These are phyloP conservation scores for Tyria jacobaeae DNA, from an alignment of 2,888 invertebrate genomes.

Conservation along the genomic window DNA sequence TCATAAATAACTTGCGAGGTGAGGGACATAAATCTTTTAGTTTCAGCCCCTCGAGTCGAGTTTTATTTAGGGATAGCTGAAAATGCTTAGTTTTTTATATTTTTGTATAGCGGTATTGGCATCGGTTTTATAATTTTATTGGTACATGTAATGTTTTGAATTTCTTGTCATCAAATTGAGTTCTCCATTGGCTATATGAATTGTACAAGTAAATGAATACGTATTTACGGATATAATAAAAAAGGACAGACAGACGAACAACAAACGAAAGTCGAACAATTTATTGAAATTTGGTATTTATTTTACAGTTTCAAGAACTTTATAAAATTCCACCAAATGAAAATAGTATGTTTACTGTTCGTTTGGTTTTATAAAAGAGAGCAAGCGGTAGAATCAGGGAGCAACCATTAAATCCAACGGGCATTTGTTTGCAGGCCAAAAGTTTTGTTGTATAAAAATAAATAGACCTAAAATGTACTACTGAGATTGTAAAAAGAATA, in stretches of 20 bases:
- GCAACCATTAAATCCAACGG: too few species aligned
- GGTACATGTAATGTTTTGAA: constrained; percentile 49
- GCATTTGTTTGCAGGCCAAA: constrained; percentile 10
- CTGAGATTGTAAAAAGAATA: constrained; percentile 40
- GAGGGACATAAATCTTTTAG: constrained; percentile 62
- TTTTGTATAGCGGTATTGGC: constrained; percentile 50
- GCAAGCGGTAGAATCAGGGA: constrained; percentile 9
- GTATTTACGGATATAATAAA: constrained; percentile 25
- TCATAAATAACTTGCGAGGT: constrained; percentile 62
- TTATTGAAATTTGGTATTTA: too few species aligned
- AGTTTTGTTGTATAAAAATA: constrained; percentile 25
- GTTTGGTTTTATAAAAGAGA: constrained; percentile 1
- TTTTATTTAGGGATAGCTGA: constrained; percentile 59
- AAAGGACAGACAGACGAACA: constrained; percentile 31
- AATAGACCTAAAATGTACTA: constrained; percentile 29
- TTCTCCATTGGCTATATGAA: constrained; percentile 40
- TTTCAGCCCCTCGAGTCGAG: constrained; percentile 55
- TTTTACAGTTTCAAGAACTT: too few species aligned
- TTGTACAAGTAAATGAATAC: constrained; percentile 37
- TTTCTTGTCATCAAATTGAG: constrained; percentile 47
- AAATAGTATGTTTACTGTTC: constrained; percentile 5
- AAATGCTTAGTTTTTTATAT: constrained; percentile 47
- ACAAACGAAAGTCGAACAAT: too few species aligned
- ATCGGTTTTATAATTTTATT: constrained; percentile 48
- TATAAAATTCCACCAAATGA: constrained; percentile 7